These are phyloP conservation scores for Passer domesticus DNA, from an alignment of 2,113 vertebrate genomes.

Conservation along the genomic window DNA sequence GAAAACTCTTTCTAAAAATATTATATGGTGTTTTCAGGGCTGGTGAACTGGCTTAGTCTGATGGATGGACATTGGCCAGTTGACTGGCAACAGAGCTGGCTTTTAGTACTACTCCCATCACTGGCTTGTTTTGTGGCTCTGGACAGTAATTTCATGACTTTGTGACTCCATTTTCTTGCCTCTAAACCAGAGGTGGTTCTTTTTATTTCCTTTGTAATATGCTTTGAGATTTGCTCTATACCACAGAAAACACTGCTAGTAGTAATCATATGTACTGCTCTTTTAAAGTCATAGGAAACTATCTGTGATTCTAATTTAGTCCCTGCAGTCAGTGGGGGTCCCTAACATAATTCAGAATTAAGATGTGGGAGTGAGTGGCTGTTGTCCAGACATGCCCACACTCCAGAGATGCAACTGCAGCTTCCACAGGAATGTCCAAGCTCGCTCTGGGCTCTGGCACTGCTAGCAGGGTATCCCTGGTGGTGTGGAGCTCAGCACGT, in stretches of 20 bases:
- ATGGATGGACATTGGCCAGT: not conserved
- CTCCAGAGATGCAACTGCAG: not conserved
- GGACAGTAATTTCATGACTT: not conserved
- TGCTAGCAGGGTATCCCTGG: rapidly evolving
- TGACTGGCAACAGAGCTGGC: not conserved
- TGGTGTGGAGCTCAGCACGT: not conserved
- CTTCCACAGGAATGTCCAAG: not conserved
- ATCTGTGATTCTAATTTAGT: not conserved
- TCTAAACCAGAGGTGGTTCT: not conserved
- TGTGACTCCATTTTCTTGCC: not conserved
- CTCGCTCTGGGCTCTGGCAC: not conserved
- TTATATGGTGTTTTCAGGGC: not conserved
- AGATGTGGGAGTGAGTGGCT: not conserved
- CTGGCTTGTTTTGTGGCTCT: not conserved
- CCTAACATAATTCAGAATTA: not conserved
- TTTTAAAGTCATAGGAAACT: not conserved
- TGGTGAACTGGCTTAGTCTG: not conserved
- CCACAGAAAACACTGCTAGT: not conserved
- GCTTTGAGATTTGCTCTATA: not conserved
- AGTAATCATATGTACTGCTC: not conserved
- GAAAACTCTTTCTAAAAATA: not conserved
- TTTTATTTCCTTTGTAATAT: not conserved
- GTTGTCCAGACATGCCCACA: not conserved
- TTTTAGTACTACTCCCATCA: not conserved
- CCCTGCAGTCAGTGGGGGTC: not conserved